Evolutionary conservation across 2,888 invertebrate genomes (phyloP).

Genomic region (Napeogenes inachia): DNA sequence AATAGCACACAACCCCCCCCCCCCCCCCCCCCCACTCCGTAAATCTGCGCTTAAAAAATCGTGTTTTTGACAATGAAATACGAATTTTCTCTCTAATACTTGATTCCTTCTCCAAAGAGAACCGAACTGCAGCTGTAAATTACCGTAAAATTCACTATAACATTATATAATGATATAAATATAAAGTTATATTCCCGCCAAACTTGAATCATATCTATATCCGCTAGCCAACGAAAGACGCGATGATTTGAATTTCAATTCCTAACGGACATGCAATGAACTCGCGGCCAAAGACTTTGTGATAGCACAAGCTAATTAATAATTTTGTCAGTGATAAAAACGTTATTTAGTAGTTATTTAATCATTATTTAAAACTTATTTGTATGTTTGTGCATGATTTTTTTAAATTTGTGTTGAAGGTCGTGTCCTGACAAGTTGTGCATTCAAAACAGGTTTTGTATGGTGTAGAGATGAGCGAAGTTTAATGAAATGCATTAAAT

Average conservation of each 20-base stretch:
- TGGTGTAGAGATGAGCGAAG: constrained; percentile 19
- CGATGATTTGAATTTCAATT: constrained; percentile 63
- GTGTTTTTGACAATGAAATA: too few relatives aligned
- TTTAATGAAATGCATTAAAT: constrained; percentile 16
- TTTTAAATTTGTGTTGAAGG: background rate
- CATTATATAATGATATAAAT: background rate
- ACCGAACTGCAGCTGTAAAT: too few relatives aligned
- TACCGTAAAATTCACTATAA: too few relatives aligned
- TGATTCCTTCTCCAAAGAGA: too few relatives aligned
- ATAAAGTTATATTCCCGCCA: too few relatives aligned
- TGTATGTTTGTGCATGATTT: background rate
- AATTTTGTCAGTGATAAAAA: background rate
- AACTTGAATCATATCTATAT: constrained; percentile 29
- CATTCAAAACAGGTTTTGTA: background rate
- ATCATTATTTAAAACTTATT: background rate
- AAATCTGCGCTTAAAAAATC: too few relatives aligned
- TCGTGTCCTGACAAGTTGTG: background rate
- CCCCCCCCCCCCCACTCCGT: too few relatives aligned
- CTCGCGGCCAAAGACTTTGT: constrained; percentile 50
- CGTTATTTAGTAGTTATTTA: background rate
- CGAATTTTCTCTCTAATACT: too few relatives aligned
- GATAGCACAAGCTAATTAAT: constrained; percentile 9
- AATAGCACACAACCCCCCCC: too few relatives aligned
- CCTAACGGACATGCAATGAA: constrained; percentile 47
- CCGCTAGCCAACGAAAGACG: constrained; percentile 49